Evolutionary conservation across 2,113 vertebrate species (phyloP).

Genomic region (Sapajus apella): DNA sequence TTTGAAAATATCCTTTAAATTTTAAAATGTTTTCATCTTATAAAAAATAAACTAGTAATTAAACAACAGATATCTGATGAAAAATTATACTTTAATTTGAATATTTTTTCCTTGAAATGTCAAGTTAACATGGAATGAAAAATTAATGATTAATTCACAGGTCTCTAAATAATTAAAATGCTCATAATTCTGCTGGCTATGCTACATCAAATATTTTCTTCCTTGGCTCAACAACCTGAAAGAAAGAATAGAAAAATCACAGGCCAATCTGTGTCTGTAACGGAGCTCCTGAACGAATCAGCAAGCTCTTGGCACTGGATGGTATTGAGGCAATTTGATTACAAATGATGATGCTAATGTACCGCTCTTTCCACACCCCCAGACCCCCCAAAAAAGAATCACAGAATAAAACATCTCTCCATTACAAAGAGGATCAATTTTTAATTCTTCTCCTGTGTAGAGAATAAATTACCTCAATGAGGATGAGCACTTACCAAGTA

Average conservation of each 20-base stretch:
- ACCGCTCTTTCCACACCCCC: not conserved
- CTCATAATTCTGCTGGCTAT: not conserved
- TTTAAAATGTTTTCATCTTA: not conserved
- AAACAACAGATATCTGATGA: not conserved
- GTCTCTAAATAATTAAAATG: not conserved
- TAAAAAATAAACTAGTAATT: not conserved
- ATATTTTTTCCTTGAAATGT: constrained; percentile 32
- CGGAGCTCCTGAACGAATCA: not conserved
- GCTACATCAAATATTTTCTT: not conserved
- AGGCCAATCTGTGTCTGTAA: not conserved
- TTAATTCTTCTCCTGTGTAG: not conserved
- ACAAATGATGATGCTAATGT: fast-evolving
- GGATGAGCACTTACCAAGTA: constrained; percentile 87
- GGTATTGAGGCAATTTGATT: fast-evolving
- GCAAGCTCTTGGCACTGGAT: not conserved
- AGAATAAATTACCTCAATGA: not conserved
- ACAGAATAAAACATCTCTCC: not conserved
- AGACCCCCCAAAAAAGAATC: not conserved
- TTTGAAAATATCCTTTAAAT: constrained; percentile 23
- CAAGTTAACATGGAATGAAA: constrained; percentile 11
- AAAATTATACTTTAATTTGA: not conserved
- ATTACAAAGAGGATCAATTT: fast-evolving
- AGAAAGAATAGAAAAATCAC: not conserved
- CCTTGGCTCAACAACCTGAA: not conserved
- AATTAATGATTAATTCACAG: not conserved